Conservation (phyloP, 2,797 vertebrate genomes). For the Fundulus diaphanus region DNA sequence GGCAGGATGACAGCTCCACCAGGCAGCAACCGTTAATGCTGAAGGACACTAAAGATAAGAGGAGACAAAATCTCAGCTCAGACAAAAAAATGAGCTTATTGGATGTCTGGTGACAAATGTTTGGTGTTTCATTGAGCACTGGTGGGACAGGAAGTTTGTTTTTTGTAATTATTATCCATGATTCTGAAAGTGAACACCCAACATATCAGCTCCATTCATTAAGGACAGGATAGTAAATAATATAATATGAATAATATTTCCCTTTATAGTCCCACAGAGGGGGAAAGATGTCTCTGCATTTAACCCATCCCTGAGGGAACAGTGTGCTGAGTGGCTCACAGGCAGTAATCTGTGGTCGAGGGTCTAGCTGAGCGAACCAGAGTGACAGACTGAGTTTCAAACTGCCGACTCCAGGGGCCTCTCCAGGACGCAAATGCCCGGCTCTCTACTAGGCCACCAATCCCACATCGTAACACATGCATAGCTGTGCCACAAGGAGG, state of each 20-base stretch:
- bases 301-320: too few species aligned
- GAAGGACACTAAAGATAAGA: constrained; percentile 32
- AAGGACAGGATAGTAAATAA: background rate
- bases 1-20: constrained; percentile 44
- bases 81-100: constrained; percentile 15
- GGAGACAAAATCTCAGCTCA: constrained; percentile 20
- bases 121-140: constrained; percentile 20
- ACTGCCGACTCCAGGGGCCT: too few species aligned
- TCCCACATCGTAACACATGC: too few species aligned
- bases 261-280: too few species aligned
- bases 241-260: too few species aligned
- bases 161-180: constrained; percentile 9
- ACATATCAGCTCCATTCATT: background rate
- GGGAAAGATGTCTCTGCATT: too few species aligned
- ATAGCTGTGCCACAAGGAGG: background rate
- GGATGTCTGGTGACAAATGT: constrained; percentile 22
- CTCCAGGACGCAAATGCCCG: too few species aligned
- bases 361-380: too few species aligned
- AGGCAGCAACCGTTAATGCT: constrained; percentile 34
- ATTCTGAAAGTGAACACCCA: constrained; percentile 14
- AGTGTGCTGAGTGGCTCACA: too few species aligned
- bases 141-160: background rate
- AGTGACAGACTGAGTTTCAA: too few species aligned
- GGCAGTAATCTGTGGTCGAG: too few species aligned
- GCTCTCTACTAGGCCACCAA: too few species aligned